Base-by-base conservation (phyloP, 35 echinoderm and acorn worm species). In the Chiridota heheva region DNA sequence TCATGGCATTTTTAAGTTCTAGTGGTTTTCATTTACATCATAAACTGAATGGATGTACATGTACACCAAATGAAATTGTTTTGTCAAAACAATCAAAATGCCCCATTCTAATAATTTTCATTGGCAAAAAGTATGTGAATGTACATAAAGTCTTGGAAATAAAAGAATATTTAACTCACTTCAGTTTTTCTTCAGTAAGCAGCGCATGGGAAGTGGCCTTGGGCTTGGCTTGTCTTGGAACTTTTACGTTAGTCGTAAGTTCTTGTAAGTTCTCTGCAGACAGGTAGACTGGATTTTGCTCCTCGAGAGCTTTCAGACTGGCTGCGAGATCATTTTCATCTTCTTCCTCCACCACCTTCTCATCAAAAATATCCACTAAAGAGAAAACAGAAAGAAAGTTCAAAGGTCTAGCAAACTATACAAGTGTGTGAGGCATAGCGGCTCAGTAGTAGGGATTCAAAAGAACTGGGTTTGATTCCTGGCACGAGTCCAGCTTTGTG, bases 101-200 rank as follows among this genome's bases (percentile, higher is more conserved):
- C 10, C 48, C 10, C 48, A 13, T 13, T 53, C 48, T 53, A 13
- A 53, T 22, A 22, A 53, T 53, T 53, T 53, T 10, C 22, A 13
- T 53, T 53, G 22, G 10, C 48, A 53, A 53, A 53, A n/a, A n/a
- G n/a, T n/a, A n/a, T n/a, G n/a, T 32, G 30, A 66, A 18, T 24
- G 18, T 45, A 18, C 31, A 55, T 57, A 2, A 20, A 5, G 17
- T 7, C 57, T 7, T 16, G 6, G 45, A 29, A 28, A 36, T 44
- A 39, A 4, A 10, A 4, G 8, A 65, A 44, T 39, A n/a, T 68
- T 55, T 30, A 4, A 44, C 86, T 73, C 58, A 96, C 93, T 77
- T 96, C 18, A 96, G 86, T 81, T 97, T 97, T 30, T 97, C 84
- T 75, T 91, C 94, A n/a, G 94, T 97, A 1, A 97, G 82, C 63